Conservation (phyloP, 2,797 vertebrate genomes). For the Acrocephalus scirpaceus region DNA sequence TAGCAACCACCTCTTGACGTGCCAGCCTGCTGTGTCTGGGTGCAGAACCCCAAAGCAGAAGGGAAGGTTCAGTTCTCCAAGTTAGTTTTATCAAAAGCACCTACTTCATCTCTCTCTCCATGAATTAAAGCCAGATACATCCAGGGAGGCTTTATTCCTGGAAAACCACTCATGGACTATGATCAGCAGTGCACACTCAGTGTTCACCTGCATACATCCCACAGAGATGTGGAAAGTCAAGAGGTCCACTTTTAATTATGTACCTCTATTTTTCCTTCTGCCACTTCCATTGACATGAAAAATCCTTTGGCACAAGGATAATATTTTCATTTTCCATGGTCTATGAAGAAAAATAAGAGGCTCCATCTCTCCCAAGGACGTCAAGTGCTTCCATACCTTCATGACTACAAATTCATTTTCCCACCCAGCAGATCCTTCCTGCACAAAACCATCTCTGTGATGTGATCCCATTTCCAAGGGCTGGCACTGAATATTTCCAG, state of each 20-base stretch:
- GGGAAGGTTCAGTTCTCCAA: neutral
- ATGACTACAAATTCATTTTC: neutral
- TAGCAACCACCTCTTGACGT: neutral
- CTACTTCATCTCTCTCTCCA: neutral
- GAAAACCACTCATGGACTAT: neutral
- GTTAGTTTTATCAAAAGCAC: neutral
- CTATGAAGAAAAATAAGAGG: neutral
- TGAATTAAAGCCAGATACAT: neutral
- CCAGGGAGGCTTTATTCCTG: neutral
- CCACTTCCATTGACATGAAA: neutral
- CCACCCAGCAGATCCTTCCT: neutral
- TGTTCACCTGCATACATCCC: neutral
- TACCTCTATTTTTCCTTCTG: neutral
- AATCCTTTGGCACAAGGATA: neutral
- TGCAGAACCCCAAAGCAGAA: neutral
- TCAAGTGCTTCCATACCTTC: neutral
- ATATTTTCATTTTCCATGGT: neutral
- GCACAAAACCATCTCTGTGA: neutral
- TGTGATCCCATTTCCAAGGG: neutral
- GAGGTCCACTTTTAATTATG: neutral
- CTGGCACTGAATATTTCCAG: neutral
- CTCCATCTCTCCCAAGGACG: neutral
- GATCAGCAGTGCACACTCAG: neutral
- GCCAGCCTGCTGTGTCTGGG: neutral
- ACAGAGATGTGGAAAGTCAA: neutral